Base-by-base conservation (phyloP, 1,140 invertebrate species). In the Scylla paramamosain region DNA sequence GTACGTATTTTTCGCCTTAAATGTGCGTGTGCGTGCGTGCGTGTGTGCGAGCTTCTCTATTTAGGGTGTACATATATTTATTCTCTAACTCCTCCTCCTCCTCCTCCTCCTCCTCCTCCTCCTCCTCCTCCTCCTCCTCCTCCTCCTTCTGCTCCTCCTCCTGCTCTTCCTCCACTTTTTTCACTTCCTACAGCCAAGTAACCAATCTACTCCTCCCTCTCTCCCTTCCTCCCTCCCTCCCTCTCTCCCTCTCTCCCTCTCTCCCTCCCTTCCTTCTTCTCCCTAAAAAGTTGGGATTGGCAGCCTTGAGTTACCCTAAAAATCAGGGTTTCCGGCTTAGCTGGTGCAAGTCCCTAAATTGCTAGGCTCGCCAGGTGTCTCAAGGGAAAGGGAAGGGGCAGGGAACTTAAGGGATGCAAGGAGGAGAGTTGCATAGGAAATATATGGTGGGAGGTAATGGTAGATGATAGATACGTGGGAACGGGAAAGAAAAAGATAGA, bases 291-390 rank as follows among this genome's bases (percentile, higher is more conserved):
- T 4, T 48, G 7, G n/a, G 91, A 83, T 83, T 93, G 77, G 82
- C 91, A 28, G 67, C 91, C 32, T 84, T 14, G 28, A 82, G 32
- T 84, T 84, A 45, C 77, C 29, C 46, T 39, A 93, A 93, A 93
- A 93, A 84, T 93, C n/a, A 4, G 16, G 4, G 45, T 16, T 93
- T 93, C 91, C 91, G 77, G 91, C 20, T 93, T 93, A 93, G 25
- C 16, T 8, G 10, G 29, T 28, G 28, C 25, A 28, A 83, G 91
- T 82, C 31, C 59, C 67, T 28, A 46, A 82, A 48, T 83, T 67
- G 7, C n/a, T 91, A 31, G 39, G 31, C 0, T 20, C 29, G 46
- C 46, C 89, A 91, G 89, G 46, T 91, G 89, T 46, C 59, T 59
- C 10, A 59, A 91, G 48, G 28, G 89, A 32, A 77, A 92, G 16